Conservation (phyloP, 2,888 invertebrate genomes). For the Dyspetes luteomarginatus region DNA sequence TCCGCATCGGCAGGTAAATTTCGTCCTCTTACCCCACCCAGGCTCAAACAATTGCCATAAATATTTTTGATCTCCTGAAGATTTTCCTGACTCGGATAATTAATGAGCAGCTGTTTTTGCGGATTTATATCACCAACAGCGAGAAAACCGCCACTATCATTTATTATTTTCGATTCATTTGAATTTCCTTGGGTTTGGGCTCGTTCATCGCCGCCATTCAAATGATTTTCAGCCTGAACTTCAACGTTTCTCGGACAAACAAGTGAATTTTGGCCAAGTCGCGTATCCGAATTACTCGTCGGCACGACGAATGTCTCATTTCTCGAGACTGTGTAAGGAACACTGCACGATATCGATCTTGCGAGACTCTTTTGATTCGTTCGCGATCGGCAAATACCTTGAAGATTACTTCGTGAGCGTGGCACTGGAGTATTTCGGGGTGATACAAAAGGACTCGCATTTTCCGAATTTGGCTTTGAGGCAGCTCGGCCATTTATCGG, state of each 20-base stretch:
- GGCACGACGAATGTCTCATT: conserved; percentile 79
- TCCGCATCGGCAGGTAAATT: conserved; percentile 83
- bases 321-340: conserved; percentile 76
- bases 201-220: background rate
- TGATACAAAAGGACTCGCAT: conserved; percentile 92
- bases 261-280: conserved; percentile 50
- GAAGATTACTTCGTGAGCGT: conserved; percentile 86
- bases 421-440: conserved; percentile 91
- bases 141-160: conserved; percentile 51
- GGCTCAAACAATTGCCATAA: conserved; percentile 47
- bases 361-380: conserved; percentile 76
- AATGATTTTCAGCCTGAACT: conserved; percentile 71
- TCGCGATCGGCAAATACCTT: conserved; percentile 76
- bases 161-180: conserved; percentile 20
- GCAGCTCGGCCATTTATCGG: conserved; percentile 84
- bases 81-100: conserved; percentile 82
- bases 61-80: conserved; percentile 74
- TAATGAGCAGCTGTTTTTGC: conserved; percentile 80
- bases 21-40: background rate
- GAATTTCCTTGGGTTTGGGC: conserved; percentile 20
- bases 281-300: conserved; percentile 74
- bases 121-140: conserved; percentile 69
- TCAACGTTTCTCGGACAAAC: conserved; percentile 69
- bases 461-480: conserved; percentile 87
- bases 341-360: conserved; percentile 81